Conservation (phyloP, 2,113 vertebrate genomes). For the Channa maculata region DNA sequence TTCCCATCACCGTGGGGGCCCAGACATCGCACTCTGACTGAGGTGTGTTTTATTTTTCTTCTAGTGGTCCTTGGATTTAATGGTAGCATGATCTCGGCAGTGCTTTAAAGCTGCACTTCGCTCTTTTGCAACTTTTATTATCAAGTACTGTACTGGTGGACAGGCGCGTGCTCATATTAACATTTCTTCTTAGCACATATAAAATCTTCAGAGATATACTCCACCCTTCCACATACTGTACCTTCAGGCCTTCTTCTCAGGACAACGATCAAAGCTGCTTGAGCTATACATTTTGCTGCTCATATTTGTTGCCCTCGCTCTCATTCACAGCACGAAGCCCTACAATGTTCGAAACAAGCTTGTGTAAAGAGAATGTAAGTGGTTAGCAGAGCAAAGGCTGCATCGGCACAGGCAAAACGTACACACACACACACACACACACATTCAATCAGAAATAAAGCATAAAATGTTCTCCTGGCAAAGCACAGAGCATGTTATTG, state of each 20-base stretch:
- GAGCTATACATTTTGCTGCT: neutral
- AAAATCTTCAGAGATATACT: too few species aligned
- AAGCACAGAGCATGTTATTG: neutral
- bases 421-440: conserved; percentile 5
- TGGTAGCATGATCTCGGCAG: neutral
- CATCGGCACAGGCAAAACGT: neutral
- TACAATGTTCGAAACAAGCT: too few species aligned
- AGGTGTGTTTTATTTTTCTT: conserved; percentile 5
- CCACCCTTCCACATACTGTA: too few species aligned
- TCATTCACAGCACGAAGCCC: conserved; percentile 11
- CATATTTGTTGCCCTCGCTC: neutral
- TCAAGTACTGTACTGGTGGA: too few species aligned
- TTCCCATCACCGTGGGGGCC: neutral
- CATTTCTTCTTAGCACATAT: too few species aligned
- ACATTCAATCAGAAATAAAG: neutral
- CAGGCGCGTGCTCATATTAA: too few species aligned
- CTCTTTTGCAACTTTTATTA: too few species aligned
- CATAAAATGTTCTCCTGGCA: neutral
- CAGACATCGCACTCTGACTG: conserved; percentile 13
- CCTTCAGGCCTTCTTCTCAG: too few species aligned
- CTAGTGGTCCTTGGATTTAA: neutral
- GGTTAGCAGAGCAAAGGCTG: too few species aligned
- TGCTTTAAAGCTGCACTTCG: neutral
- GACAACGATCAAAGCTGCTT: too few species aligned
- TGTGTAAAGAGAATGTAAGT: too few species aligned